Evolutionary conservation across 2,113 vertebrate genomes (phyloP), one percentile per base, ranked within the genome.

Genomic region (Deroptyus accipitrinus): DNA sequence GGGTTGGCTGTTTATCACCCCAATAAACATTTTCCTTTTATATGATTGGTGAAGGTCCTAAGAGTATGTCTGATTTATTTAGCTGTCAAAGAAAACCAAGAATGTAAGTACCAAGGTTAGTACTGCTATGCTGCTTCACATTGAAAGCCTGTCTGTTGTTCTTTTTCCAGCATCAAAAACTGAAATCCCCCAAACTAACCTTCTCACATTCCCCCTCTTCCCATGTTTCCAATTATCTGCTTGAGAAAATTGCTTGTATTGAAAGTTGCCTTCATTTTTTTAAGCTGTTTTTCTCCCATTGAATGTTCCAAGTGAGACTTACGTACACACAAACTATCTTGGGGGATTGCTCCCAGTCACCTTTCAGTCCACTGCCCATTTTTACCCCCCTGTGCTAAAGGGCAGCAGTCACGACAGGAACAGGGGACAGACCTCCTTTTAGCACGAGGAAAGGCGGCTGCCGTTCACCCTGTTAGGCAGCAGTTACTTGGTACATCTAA

Each of bases 401-500:
- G 51, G 27, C 51, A 80, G 39, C 62, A 49, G 44, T 14, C 4
- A 3, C 31, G 8, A 6, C 2, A 1, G 7, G n/a, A 30, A 7
- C n/a, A 31, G 15, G 14, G 63, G 42, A 35, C 41, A 80, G 44
- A 30, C 5, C 46, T 31, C 25, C 44, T 57, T 22, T 61, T 52
- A 59, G 67, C 35, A 11, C 1, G 0, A 2, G 19, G 42, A 33
- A 8, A 18, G 0, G 1, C 3, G 8, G 13, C 46, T 54, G 3
- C 57, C 74, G 4, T 46, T 67, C 25, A 14, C 28, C 62, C 42
- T 0, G 0, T 19, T 11, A 17, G 39, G 63, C 31, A 72, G 44
- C 66, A n/a, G 37, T 22, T 17, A 3, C 61, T 59, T 0, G 4
- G 48, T 59, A 11, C 19, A 4, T 3, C 3, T 35, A 17, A 59